Evolutionary conservation across 2,888 invertebrate species (phyloP).

Genomic region (Hedya salicella): DNA sequence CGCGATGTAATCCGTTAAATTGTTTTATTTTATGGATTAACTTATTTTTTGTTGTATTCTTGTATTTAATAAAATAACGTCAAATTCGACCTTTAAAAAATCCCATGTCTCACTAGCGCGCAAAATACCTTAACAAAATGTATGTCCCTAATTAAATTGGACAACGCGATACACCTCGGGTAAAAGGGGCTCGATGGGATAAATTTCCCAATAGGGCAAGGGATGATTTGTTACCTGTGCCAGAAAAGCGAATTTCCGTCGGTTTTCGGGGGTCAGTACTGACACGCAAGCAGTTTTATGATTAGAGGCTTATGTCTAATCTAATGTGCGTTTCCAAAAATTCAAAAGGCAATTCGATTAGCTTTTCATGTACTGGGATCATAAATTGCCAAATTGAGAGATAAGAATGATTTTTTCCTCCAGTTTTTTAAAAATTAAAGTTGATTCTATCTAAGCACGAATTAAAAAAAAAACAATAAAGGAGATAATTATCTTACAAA

Average conservation of each 20-base stretch:
- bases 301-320: neutral
- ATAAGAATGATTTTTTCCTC: too few relatives aligned
- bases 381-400: too few relatives aligned
- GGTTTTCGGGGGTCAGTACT: constrained; percentile 30
- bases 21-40: too few relatives aligned
- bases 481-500: too few relatives aligned
- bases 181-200: constrained; percentile 20
- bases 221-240: constrained; percentile 50
- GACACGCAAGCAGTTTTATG: constrained; percentile 24
- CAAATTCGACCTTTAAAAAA: neutral
- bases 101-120: neutral
- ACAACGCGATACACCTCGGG: constrained; percentile 20
- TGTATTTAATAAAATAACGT: neutral
- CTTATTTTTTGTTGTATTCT: too few relatives aligned
- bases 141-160: constrained; percentile 42
- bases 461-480: too few relatives aligned
- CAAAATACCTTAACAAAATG: constrained; percentile 7
- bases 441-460: too few relatives aligned
- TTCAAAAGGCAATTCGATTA: too few relatives aligned
- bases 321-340: neutral
- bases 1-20: too few relatives aligned
- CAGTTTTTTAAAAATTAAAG: too few relatives aligned
- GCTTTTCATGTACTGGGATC: too few relatives aligned
- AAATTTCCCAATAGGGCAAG: constrained; percentile 38
- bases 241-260: constrained; percentile 18